Base-by-base conservation (phyloP, 1,140 invertebrate genomes). In the Leptopilina boulardi region DNA sequence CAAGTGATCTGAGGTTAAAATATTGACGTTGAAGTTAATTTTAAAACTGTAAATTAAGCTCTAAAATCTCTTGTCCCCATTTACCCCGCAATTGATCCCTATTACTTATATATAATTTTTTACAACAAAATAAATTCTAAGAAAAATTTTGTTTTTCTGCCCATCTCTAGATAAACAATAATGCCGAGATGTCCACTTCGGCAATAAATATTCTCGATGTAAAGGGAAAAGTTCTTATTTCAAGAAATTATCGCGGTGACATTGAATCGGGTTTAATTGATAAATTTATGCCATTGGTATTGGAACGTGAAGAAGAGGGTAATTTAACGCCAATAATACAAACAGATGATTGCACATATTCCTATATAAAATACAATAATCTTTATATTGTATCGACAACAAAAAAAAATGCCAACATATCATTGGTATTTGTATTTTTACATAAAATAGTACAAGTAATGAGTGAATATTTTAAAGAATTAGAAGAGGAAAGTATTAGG, bases 291-390 rank as follows among this genome's bases (percentile, higher is more conserved):
- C 96, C 98, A 0, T 91, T 99, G 21, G 92, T 99, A 15, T 98
- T 99, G 97, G 98, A 99, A 82, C 96, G 97, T 79, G 99, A 99
- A 87, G 98, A 99, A 86, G 99, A 99, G 88, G 97, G 98, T 19
- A 95, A 96, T 86, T 91, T 98, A n/a, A 98, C 97, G 11, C 98
- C 98, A 0, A 96, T 99, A 71, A 90, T 99, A 56, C 96, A 98
- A 91, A 97, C 97, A 10, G 92, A 93, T 8, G 97, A 99, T 82
- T 95, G 96, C 80, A 99, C 97, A 23, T 99, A 99, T 87, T 94
- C 98, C 11, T 99, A 98, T 88, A 99, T 99, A 75, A 99, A 99
- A 92, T 98, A 98, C 83, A 99, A 99, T 88, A 99, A 99, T 90
- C 90, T 99, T 8, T 99, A 99, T 83, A 97, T 99, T 79, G 99